Base-by-base conservation (phyloP, 2,888 invertebrate genomes). In the Orchesellides sinensis region DNA sequence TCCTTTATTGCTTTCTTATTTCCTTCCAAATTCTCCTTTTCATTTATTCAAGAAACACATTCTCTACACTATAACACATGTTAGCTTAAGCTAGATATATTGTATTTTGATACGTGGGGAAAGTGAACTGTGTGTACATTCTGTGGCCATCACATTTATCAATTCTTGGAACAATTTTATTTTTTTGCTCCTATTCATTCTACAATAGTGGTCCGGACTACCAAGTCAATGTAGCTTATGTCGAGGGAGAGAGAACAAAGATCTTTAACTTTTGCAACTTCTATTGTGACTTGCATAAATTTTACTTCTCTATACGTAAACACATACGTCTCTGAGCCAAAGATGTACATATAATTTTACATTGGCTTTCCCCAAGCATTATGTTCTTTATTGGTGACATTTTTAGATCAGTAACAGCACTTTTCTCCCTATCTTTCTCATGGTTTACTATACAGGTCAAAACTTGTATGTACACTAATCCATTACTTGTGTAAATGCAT, bases 371-470 rank as follows among this genome's bases (percentile, higher is more conserved):
- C 35, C 23, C 40, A 69, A 32, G 59, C 61, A 77, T 77, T 68
- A 59, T 61, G 77, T 75, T 56, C 77, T 68, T 69, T 49, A 69
- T 54, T 47, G 77, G 77, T 69, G 77, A 77, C 68, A 77, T 45
- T 77, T 77, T 77, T 77, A 68, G 77, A 45, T 69, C 68, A 77
- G 61, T 8, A 21, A 52, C 19, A 72, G 59, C 63, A 61, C 32
- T 61, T 74, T 56, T 52, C 47, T 54, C 56, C 69, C 47, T 32
- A 12, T 56, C 27, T 23, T 10, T 56, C n/a, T 27, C 17, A 29
- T 59, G 25, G 25, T 19, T 59, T 69, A 61, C 61, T 69, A 78
- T 69, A 47, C 69, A 59, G 79, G 79, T 79, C 79, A 79, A 70
- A 78, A 47, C 78, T 78, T 78, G 61, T 40, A 17, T 40, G 54